These are phyloP conservation scores for Catharus ustulatus DNA, from an alignment of 2,797 vertebrate species.

Conservation along the genomic window DNA sequence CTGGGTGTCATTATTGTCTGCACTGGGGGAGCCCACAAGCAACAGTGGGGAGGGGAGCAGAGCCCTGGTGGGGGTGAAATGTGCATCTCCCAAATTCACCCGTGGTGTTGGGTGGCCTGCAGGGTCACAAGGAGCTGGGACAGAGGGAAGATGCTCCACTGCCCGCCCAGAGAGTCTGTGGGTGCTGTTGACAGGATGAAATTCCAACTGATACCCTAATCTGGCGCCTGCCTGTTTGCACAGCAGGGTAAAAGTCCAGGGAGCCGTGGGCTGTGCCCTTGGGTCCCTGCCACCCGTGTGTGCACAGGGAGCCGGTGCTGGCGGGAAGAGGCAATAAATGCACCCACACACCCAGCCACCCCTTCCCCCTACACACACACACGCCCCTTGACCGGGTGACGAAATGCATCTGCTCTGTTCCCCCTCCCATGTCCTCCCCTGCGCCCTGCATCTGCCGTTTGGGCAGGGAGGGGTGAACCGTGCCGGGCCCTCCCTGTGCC, in stretches of 20 bases:
- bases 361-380: slow-evolving; percentile 58
- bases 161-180: neutral
- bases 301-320: slow-evolving; percentile 21
- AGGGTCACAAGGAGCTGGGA: neutral
- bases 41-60: neutral
- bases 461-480: neutral
- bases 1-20: accelerated
- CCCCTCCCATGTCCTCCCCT: neutral
- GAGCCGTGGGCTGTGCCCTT: slow-evolving; percentile 6
- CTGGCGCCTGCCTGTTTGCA: slow-evolving; percentile 74
- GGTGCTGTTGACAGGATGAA: slow-evolving; percentile 58
- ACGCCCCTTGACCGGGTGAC: slow-evolving; percentile 10
- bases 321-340: slow-evolving; percentile 63
- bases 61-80: accelerated
- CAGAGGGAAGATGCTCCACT: slow-evolving; percentile 6
- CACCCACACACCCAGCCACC: slow-evolving; percentile 15
- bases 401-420: neutral
- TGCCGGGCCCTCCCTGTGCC: neutral
- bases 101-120: accelerated
- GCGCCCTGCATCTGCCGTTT: neutral
- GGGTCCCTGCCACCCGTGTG: slow-evolving; percentile 34
- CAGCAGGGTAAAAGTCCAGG: slow-evolving; percentile 76
- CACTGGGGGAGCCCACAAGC: neutral
- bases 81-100: neutral
- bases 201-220: slow-evolving; percentile 72